Evolutionary conservation across 2,888 invertebrate species (phyloP).

Genomic region (Luffia ferchaultella): DNA sequence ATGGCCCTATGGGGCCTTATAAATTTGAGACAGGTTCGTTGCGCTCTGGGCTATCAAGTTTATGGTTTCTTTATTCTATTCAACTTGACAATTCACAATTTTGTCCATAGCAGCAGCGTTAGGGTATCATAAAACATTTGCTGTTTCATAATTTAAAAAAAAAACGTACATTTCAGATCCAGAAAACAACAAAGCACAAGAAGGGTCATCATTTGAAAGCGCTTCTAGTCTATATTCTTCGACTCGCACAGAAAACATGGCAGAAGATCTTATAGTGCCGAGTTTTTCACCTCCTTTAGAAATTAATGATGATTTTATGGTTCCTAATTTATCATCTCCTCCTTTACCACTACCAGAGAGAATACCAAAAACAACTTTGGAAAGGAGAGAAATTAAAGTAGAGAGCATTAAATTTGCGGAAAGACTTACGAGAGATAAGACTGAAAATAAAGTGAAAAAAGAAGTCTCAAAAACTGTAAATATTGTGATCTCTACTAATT

Average conservation of each 20-base stretch:
- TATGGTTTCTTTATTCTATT: not conserved
- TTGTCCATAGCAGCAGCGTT: too few relatives aligned
- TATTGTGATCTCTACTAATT: constrained; percentile 1
- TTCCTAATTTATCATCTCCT: constrained; percentile 50
- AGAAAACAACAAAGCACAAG: constrained; percentile 69
- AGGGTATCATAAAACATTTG: too few relatives aligned
- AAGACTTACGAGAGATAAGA: constrained; percentile 51
- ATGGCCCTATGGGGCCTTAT: too few relatives aligned
- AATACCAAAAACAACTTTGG: constrained; percentile 35
- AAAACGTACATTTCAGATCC: constrained; percentile 63
- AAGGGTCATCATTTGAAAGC: constrained; percentile 89
- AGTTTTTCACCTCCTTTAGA: constrained; percentile 67
- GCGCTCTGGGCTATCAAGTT: too few relatives aligned
- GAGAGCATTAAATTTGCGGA: constrained; percentile 40
- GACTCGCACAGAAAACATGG: constrained; percentile 74
- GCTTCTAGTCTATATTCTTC: constrained; percentile 82
- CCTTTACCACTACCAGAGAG: constrained; percentile 52
- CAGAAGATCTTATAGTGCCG: constrained; percentile 71
- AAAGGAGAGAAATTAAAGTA: constrained; percentile 50
- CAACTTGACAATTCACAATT: too few relatives aligned
- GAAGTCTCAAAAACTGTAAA: constrained; percentile 32
- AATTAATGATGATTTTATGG: constrained; percentile 55
- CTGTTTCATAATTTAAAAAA: too few relatives aligned
- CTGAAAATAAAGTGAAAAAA: constrained; percentile 49
- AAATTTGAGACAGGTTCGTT: too few relatives aligned